Conservation (phyloP, 2,888 invertebrate species). For the Drosophila barbarae region DNA sequence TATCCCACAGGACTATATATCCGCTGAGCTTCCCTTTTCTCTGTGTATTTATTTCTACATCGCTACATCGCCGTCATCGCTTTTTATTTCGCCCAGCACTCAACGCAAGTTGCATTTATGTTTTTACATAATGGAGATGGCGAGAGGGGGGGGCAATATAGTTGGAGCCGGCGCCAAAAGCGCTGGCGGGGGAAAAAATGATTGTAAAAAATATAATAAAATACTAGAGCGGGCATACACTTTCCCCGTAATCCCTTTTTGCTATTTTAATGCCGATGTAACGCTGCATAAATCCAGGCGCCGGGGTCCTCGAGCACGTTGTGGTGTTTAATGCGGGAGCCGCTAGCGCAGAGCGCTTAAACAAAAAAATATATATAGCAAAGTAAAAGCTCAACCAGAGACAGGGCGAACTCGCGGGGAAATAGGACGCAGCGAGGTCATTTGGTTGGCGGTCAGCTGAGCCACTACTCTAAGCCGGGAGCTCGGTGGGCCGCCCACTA, state of each 20-base stretch:
- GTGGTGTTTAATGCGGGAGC: conserved; percentile 59
- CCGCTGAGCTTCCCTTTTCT: conserved; percentile 11
- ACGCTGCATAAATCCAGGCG: conserved; percentile 65
- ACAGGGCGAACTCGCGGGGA: conserved; percentile 2
- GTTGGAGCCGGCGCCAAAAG: conserved; percentile 24
- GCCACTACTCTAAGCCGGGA: conserved; percentile 13
- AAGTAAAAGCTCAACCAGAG: conserved; percentile 19
- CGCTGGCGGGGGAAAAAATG: conserved; percentile 9
- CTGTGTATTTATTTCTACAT: conserved; percentile 48
- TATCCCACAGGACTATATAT: not conserved
- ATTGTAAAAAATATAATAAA: conserved; percentile 35
- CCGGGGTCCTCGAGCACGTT: conserved; percentile 60
- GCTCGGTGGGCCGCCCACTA: conserved; percentile 33
- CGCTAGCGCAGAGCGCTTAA: conserved; percentile 25
- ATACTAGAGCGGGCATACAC: conserved; percentile 11
- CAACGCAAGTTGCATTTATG: conserved; percentile 65
- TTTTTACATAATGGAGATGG: conserved; percentile 54
- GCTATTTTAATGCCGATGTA: conserved; percentile 65
- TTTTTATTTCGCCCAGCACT: conserved; percentile 44
- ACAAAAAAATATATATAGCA: conserved; percentile 28
- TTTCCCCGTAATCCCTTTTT: conserved; percentile 41
- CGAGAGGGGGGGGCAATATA: conserved; percentile 16
- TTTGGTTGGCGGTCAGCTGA: conserved; percentile 22
- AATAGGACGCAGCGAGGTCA: conserved; percentile 15
- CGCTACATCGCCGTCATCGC: conserved; percentile 26